A percentile compares a stretch with the other conserved stretches of the same genome.
phyloP scores from a whole-genome alignment of 1,140 invertebrate species.

The Drosophila pectinifera region DNA sequence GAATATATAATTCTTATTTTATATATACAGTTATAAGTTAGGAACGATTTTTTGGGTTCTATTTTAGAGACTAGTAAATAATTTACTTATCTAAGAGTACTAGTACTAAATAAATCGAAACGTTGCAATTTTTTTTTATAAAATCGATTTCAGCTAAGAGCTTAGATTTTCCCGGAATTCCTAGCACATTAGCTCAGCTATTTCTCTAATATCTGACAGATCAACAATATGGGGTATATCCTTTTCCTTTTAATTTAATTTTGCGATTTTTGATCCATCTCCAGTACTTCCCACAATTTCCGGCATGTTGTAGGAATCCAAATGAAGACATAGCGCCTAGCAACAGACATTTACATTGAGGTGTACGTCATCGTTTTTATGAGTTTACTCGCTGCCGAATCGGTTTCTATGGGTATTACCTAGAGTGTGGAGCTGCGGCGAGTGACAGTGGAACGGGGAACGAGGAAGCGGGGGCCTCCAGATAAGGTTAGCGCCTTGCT shows the following conservation, averaged over 20 bases:
- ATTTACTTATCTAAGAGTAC: not conserved
- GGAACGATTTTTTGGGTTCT: not conserved
- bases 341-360: slow-evolving; percentile 38
- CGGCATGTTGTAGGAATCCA: slow-evolving; percentile 1
- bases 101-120: too few relatives aligned
- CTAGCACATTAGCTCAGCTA: not conserved
- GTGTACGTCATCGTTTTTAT: slow-evolving; percentile 30
- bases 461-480: slow-evolving; percentile 14
- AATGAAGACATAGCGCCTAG: slow-evolving; percentile 16
- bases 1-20: too few relatives aligned
- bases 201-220: not conserved
- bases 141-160: not conserved
- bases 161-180: too few relatives aligned
- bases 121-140: not conserved
- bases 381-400: slow-evolving; percentile 16
- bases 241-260: not conserved
- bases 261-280: slow-evolving; percentile 12
- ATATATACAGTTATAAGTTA: not conserved
- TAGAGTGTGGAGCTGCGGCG: slow-evolving; percentile 35
- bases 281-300: slow-evolving; percentile 7
- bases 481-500: slow-evolving; percentile 60
- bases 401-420: slow-evolving; percentile 53
- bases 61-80: not conserved
- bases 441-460: slow-evolving; percentile 7
- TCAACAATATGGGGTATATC: not conserved